These are phyloP conservation scores for Notamacropus eugenii DNA, from an alignment of 2,797 vertebrate species.

Conservation along the genomic window DNA sequence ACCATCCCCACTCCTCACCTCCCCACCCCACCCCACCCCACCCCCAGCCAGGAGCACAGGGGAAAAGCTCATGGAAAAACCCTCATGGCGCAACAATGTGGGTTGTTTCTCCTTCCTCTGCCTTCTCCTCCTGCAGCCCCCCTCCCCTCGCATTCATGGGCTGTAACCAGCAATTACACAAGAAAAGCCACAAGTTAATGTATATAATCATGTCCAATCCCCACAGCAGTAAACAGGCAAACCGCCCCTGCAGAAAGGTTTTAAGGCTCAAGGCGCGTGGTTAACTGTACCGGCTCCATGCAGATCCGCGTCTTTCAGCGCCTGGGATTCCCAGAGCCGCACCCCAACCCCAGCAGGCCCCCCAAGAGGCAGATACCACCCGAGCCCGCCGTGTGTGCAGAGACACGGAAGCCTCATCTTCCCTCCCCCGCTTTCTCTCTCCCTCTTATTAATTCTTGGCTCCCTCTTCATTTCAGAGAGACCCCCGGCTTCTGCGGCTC, in stretches of 20 bases:
- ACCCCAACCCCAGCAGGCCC: not conserved
- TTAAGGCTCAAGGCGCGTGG: not conserved
- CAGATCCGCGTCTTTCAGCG: not conserved
- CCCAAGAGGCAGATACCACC: not conserved
- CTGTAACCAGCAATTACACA: constrained; percentile 62
- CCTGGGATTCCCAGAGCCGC: not conserved
- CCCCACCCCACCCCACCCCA: not conserved
- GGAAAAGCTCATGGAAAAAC: not conserved
- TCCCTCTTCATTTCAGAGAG: constrained; percentile 1
- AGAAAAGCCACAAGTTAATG: constrained; percentile 70
- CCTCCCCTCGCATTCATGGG: not conserved
- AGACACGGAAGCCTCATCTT: not conserved
- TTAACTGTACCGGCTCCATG: not conserved
- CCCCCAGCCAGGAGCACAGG: not conserved
- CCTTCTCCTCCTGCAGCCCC: not conserved
- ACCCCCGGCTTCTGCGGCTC: constrained; percentile 1
- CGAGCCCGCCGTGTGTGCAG: not conserved
- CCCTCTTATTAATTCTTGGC: constrained; percentile 21
- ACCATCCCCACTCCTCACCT: not conserved
- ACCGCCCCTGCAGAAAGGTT: constrained; percentile 40
- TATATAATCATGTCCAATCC: constrained; percentile 72
- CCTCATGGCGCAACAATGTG: constrained; percentile 3
- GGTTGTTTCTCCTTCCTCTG: not conserved
- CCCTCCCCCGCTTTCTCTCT: not conserved
- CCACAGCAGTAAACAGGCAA: constrained; percentile 55